Conservation (phyloP, 2,888 invertebrate species). For the Trachelus tabidus region DNA sequence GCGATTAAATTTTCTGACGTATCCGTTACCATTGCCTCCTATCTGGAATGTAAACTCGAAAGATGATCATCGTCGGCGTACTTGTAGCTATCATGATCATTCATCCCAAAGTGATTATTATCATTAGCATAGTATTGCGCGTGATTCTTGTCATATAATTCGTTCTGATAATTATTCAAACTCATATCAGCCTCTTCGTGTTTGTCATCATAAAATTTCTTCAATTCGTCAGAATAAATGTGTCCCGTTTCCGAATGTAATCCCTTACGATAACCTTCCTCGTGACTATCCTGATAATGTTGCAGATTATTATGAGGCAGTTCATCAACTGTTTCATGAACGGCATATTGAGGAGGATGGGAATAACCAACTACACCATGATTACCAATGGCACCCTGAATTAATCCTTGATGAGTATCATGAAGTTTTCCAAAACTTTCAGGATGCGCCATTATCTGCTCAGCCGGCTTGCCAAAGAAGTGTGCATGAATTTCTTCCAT, state of each 20-base stretch:
- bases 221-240: conserved; percentile 43
- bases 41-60: background rate
- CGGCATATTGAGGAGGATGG: conserved; percentile 35
- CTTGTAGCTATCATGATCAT: conserved; percentile 30
- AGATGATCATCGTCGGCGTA: conserved; percentile 3
- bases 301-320: conserved; percentile 24
- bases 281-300: conserved; percentile 31
- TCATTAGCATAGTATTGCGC: conserved; percentile 25
- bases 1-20: background rate
- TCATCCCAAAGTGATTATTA: conserved; percentile 16
- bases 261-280: conserved; percentile 47
- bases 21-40: background rate
- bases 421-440: background rate
- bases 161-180: conserved; percentile 36
- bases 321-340: conserved; percentile 32
- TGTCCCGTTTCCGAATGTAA: conserved; percentile 45
- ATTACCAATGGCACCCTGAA: background rate
- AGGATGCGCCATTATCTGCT: background rate
- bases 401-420: background rate
- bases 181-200: conserved; percentile 45
- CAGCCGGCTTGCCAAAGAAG: background rate
- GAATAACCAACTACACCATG: conserved; percentile 35
- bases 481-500: conserved; percentile 3
- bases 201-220: conserved; percentile 52
- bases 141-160: conserved; percentile 29